A percentile compares a stretch with the other conserved stretches of the same genome.
phyloP scores from a whole-genome alignment of 2,797 vertebrate species.

The Pangasius sanitwongsei region DNA sequence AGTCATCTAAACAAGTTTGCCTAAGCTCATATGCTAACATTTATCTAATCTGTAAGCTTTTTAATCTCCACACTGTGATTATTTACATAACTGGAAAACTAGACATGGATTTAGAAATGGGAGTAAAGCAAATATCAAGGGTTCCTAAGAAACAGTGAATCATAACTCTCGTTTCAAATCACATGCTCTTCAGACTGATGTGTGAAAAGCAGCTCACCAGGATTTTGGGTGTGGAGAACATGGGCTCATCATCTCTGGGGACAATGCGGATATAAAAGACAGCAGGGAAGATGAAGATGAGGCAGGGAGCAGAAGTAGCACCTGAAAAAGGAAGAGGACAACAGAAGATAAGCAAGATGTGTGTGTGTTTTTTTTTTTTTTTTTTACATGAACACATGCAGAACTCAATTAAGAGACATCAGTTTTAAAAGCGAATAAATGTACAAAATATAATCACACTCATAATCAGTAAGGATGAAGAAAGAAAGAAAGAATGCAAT shows the following conservation, averaged over 20 bases:
- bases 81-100: background rate
- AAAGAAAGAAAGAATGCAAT: background rate
- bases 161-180: background rate
- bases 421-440: background rate
- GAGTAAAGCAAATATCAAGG: background rate
- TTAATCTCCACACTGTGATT: background rate
- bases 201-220: conserved; percentile 76
- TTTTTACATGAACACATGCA: background rate
- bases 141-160: background rate
- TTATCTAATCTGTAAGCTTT: background rate
- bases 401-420: background rate
- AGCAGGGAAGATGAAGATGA: conserved; percentile 98
- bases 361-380: background rate
- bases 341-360: background rate
- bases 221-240: conserved; percentile 87
- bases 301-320: conserved; percentile 95
- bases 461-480: background rate
- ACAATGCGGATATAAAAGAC: conserved; percentile 97
- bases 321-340: conserved; percentile 72
- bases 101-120: background rate
- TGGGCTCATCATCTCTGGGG: conserved; percentile 90
- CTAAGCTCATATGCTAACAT: background rate
- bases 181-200: background rate
- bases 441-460: background rate
- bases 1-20: background rate